Percentiles rank a stretch among this genome's conserved stretches.
Conservation (phyloP, 2,797 vertebrate genomes). For the Dendrocincla tyrannina region DNA sequence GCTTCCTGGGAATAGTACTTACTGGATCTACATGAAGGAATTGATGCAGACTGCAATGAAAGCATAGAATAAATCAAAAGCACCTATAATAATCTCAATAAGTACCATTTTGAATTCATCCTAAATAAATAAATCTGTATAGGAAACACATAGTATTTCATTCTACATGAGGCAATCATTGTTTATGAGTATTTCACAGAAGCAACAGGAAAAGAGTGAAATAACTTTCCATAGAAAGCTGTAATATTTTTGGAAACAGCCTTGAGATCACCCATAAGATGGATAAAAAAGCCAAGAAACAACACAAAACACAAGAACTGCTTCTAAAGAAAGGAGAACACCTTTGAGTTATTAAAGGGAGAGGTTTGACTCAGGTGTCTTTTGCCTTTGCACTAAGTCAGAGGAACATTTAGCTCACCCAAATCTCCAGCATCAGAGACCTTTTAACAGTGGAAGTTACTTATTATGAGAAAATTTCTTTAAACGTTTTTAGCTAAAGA, state of each 20-base stretch:
- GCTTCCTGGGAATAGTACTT: neutral
- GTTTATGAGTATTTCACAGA: neutral
- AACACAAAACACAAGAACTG: neutral
- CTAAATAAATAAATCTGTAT: neutral
- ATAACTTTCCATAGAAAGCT: neutral
- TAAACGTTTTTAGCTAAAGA: neutral
- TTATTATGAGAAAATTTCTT: neutral
- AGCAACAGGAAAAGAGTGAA: neutral
- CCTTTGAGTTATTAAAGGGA: constrained; percentile 12
- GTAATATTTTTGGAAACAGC: neutral
- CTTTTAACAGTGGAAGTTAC: neutral
- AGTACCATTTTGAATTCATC: neutral
- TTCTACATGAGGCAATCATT: neutral
- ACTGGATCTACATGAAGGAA: neutral
- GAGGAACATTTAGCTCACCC: neutral
- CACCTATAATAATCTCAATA: neutral
- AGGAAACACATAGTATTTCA: neutral
- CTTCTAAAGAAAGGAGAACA: constrained; percentile 22
- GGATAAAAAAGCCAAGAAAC: neutral
- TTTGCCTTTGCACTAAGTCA: neutral
- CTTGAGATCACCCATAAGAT: neutral
- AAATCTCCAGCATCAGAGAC: neutral
- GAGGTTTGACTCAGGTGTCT: neutral
- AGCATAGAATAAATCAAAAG: neutral
- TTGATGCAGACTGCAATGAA: neutral